Base-by-base conservation (phyloP, 2,113 vertebrate species). In the Mesitornis unicolor region DNA sequence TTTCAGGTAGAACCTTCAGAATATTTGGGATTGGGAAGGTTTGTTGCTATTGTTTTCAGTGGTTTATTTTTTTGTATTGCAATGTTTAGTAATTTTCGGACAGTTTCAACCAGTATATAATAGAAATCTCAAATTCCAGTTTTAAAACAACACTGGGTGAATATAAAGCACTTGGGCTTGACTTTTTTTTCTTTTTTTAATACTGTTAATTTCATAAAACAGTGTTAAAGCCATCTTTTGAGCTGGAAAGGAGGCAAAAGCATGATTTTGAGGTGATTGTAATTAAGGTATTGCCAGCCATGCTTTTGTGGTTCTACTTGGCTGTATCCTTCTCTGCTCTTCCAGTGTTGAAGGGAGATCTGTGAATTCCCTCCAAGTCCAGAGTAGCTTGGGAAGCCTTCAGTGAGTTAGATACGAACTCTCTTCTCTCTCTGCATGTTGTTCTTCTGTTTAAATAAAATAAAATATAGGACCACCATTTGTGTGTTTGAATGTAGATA, bases 371-470 rank as follows among this genome's bases (percentile, higher is more conserved):
- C 24, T 78, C n/a, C 29, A 67, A 70, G 35, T 38, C 29, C 38
- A 25, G 51, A 61, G 17, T 71, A 70, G 38, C 54, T 78, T 79
- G 60, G 42, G 81, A 91, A 78, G 16, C 36, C 45, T 76, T 93
- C 16, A 80, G n/a, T 25, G 33, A 74, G 21, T 80, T 74, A 77
- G 21, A 69, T 61, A 8, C 7, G 10, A 84, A 28, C 29, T 64
- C n/a, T 64, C 21, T 59, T 74, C 42, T 84, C 16, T 85, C 40
- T 63, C 35, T 51, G 4, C 21, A 36, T 60, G 53, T 29, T 89
- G 12, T 43, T 80, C 3, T 31, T 92, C 19, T 68, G 7, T 65
- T 73, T 87, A 93, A 94, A 76, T 61, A 69, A 93, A 94, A 76
- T 61, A 69, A 68, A 28, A 57, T 2, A 1, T 57, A 60, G 29